Evolutionary conservation across 2,888 invertebrate species (phyloP), one percentile per base, ranked within the genome.

Genomic region (Himalopsyche kuldschensis): DNA sequence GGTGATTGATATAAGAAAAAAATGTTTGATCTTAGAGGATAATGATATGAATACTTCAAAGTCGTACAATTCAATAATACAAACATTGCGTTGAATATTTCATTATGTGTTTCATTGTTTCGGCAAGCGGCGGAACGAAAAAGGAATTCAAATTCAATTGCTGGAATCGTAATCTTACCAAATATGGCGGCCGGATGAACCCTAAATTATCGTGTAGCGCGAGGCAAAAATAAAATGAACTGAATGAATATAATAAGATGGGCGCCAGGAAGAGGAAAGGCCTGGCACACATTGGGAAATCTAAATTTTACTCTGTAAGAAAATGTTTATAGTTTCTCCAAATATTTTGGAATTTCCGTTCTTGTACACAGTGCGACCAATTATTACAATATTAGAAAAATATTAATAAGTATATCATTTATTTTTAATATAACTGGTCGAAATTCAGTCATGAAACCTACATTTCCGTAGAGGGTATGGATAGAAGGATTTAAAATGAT

Each of bases 121-220:
- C 69, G 27, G 69, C 24, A 30, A 32, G 55, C 11, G 31, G 79
- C 17, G 32, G 47, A 32, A 55, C 55, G 79, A 48, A 81, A 47
- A 76, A 63, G 63, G 80, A 82, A 82, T 82, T 84, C 80, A 84
- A 84, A 84, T 82, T 84, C 82, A 84, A 84, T 84, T 84, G 82
- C 82, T 75, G 80, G 78, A 82, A 82, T 82, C 77, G 82, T 84
- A 84, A 84, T 84, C 82, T 84, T 82, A 78, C 80, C 46, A 84
- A 84, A 84, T 82, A 82, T 84, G 80, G 69, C 69, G 69, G 82
- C 77, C 63, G 82, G 79, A 84, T 80, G 84, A 75, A 75, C 82
- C 79, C 69, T 84, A 82, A 84, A 84, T 84, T 84, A 84, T 84
- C 84, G 35, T 84, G 84, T 84, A 84, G 80, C 82, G 82, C 82